Evolutionary conservation across 2,797 vertebrate species (phyloP).

Genomic region (Pseudochirops corinnae): DNA sequence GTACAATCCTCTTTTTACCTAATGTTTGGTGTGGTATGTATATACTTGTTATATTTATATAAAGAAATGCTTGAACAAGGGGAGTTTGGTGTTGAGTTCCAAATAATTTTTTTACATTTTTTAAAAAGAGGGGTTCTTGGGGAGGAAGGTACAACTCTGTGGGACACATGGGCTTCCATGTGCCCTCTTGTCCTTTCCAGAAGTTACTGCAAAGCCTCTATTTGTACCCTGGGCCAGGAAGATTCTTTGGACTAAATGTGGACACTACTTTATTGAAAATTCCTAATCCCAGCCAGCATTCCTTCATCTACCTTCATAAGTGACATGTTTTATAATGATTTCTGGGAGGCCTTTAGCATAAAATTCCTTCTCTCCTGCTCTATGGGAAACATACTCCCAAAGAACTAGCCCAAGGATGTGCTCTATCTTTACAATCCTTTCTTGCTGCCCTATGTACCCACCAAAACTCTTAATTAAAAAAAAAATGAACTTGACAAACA

Average conservation of each 20-base stretch:
- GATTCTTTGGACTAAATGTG: neutral
- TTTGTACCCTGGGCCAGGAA: neutral
- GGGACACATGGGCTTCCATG: too few relatives aligned
- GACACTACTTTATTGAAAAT: neutral
- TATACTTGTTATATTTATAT: neutral
- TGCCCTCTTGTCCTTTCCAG: neutral
- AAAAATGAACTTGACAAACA: neutral
- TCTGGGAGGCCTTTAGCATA: neutral
- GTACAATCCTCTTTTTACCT: neutral
- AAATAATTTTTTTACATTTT: neutral
- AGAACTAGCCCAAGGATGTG: neutral
- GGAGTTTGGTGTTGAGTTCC: neutral
- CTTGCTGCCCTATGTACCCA: neutral
- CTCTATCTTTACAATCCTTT: neutral
- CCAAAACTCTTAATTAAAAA: neutral
- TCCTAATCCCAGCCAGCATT: neutral
- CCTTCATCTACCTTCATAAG: neutral
- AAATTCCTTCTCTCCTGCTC: neutral
- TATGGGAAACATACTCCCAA: neutral
- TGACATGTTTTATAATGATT: neutral
- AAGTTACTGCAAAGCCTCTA: neutral
- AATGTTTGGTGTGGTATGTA: neutral
- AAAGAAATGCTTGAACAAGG: neutral
- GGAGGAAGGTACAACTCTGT: neutral
- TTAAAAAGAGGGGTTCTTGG: neutral